Conservation (phyloP, 2,113 vertebrate species). For the Dissostichus mawsoni region DNA sequence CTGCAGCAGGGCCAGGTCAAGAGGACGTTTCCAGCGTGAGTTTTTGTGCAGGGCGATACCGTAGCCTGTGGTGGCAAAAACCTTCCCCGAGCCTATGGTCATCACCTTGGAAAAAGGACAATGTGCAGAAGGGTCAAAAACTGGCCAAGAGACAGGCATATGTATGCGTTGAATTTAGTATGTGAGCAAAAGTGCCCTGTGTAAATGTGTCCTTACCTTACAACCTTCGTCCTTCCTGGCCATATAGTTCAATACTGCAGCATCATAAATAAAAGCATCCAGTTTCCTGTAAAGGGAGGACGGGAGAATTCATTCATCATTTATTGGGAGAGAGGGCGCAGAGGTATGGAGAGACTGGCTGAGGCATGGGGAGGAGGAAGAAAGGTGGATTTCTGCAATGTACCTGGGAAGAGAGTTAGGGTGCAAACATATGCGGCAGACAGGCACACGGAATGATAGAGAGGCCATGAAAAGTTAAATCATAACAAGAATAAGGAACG, state of each 20-base stretch:
- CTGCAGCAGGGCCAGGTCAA: constrained; percentile 93
- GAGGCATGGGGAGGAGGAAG: constrained; percentile 45
- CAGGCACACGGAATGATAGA: constrained; percentile 38
- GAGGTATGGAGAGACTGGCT: constrained; percentile 38
- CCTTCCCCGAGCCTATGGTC: constrained; percentile 94
- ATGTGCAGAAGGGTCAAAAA: constrained; percentile 21
- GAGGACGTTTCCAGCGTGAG: constrained; percentile 93
- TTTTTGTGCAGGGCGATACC: constrained; percentile 95
- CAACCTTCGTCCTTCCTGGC: constrained; percentile 95
- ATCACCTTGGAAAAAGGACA: constrained; percentile 83
- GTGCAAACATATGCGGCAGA: constrained; percentile 46
- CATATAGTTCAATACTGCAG: constrained; percentile 96
- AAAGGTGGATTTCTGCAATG: constrained; percentile 43
- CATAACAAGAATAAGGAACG: constrained; percentile 57
- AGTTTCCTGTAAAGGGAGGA: constrained; percentile 87
- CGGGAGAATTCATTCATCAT: constrained; percentile 73
- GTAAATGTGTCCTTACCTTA: constrained; percentile 86
- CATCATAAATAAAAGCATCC: constrained; percentile 95
- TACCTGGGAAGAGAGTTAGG: constrained; percentile 49
- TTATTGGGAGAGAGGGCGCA: constrained; percentile 52
- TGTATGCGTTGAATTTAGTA: not conserved
- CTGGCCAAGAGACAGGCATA: not conserved
- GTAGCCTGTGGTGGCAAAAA: constrained; percentile 95
- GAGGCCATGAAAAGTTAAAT: constrained; percentile 72
- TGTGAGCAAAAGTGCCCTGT: constrained; percentile 7